Percentiles rank a stretch among this genome's conserved stretches.
These are phyloP conservation scores for Lasiurus borealis DNA, from an alignment of 2,113 vertebrate species.

Conservation along the genomic window DNA sequence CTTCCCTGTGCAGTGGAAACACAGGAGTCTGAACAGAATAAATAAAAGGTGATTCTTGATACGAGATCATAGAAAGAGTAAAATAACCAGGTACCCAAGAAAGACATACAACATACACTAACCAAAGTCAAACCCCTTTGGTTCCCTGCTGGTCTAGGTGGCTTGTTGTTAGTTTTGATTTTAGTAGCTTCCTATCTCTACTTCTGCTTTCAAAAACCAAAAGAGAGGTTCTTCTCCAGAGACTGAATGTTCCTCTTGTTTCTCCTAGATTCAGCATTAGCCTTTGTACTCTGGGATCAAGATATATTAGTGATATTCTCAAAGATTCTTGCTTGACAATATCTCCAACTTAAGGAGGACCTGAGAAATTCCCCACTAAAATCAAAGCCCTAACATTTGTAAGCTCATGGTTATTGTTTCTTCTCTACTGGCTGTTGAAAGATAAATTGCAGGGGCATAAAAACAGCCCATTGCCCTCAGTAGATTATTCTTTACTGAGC, in stretches of 20 bases:
- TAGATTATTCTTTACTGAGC: slow-evolving; percentile 30
- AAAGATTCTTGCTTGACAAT: not conserved
- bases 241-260: not conserved
- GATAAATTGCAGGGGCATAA: not conserved
- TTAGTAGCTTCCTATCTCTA: not conserved
- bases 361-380: not conserved
- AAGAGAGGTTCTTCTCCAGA: not conserved
- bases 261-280: not conserved
- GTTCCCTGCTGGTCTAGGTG: not conserved
- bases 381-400: slow-evolving; percentile 2
- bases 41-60: not conserved
- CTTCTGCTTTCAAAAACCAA: not conserved
- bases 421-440: slow-evolving; percentile 51
- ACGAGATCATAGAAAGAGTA: not conserved
- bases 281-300: not conserved
- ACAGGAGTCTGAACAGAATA: not conserved
- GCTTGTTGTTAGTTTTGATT: not conserved
- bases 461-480: slow-evolving; percentile 21
- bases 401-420: slow-evolving; percentile 22
- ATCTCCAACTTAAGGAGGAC: not conserved
- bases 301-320: not conserved
- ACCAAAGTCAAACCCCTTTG: not conserved
- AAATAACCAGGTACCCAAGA: not conserved
- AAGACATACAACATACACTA: not conserved
- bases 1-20: not conserved